These are phyloP conservation scores for Neoitamus cyanurus DNA, from an alignment of 2,888 invertebrate species.

Conservation along the genomic window DNA sequence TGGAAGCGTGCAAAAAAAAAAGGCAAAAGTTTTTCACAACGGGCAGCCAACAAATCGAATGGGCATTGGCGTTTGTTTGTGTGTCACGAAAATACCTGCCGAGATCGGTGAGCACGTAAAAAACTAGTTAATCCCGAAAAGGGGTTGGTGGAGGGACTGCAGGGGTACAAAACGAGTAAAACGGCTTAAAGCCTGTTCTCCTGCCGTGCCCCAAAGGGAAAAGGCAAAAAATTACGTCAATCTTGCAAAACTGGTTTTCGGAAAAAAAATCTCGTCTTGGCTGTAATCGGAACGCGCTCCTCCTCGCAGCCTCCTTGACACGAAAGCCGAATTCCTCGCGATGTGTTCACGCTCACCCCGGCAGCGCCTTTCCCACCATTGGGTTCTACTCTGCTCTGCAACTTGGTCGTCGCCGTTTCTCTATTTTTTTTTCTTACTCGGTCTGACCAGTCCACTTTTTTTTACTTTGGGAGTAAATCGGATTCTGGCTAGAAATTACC, in stretches of 20 bases:
- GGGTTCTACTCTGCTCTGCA: not conserved
- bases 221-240: slow-evolving; percentile 44
- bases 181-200: slow-evolving; percentile 3
- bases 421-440: not conserved
- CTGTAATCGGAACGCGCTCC: not conserved
- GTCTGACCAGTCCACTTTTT: not conserved
- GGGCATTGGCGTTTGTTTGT: not conserved
- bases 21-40: not conserved
- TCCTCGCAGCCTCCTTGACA: slow-evolving; percentile 22
- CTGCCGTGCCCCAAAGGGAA: slow-evolving; percentile 16
- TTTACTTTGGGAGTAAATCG: slow-evolving; percentile 1
- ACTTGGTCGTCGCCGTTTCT: not conserved
- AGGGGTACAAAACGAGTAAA: slow-evolving; percentile 15
- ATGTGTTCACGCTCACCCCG: not conserved
- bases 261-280: slow-evolving; percentile 31
- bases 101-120: not conserved
- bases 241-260: slow-evolving; percentile 33
- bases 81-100: not conserved
- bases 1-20: not conserved
- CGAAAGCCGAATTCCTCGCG: slow-evolving; percentile 29
- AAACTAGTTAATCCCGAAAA: not conserved
- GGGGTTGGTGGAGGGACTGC: not conserved
- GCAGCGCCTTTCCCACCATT: not conserved
- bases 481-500: slow-evolving; percentile 33
- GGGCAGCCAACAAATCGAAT: not conserved